phyloP scores from a whole-genome alignment of 2,888 invertebrate genomes.

The Sinohyriopsis cumingii region DNA sequence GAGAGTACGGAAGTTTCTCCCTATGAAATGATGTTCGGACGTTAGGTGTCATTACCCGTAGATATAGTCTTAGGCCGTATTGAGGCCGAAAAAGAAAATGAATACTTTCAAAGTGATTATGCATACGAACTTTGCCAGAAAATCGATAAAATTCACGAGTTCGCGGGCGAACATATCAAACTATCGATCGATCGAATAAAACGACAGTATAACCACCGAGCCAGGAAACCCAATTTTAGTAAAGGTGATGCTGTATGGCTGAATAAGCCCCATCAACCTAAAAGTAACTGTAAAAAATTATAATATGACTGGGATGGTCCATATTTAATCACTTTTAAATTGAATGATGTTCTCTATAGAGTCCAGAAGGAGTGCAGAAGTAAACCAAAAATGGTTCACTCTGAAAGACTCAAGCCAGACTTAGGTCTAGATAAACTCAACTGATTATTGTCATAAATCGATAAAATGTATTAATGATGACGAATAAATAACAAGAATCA shows the following conservation, averaged over 20 bases:
- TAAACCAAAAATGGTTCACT: no score
- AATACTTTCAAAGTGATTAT: constrained; percentile 20
- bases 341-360: constrained; percentile 11
- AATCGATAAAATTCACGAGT: constrained; percentile 82
- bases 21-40: constrained; percentile 16
- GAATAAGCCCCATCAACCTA: constrained; percentile 20
- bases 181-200: constrained; percentile 13
- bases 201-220: constrained; percentile 14
- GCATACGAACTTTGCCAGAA: constrained; percentile 70
- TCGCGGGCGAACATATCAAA: constrained; percentile 39
- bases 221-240: constrained; percentile 9
- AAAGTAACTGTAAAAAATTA: constrained; percentile 10
- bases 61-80: constrained; percentile 18
- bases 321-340: constrained; percentile 12
- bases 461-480: no score
- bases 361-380: constrained; percentile 3
- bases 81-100: background rate
- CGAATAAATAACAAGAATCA: no score
- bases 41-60: constrained; percentile 19
- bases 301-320: constrained; percentile 24
- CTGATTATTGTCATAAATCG: no score
- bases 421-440: no score
- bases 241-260: constrained; percentile 20
- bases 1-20: constrained; percentile 20
- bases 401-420: no score